Base-by-base conservation (phyloP, 2,797 vertebrate genomes). In the Hylomyscus alleni region DNA sequence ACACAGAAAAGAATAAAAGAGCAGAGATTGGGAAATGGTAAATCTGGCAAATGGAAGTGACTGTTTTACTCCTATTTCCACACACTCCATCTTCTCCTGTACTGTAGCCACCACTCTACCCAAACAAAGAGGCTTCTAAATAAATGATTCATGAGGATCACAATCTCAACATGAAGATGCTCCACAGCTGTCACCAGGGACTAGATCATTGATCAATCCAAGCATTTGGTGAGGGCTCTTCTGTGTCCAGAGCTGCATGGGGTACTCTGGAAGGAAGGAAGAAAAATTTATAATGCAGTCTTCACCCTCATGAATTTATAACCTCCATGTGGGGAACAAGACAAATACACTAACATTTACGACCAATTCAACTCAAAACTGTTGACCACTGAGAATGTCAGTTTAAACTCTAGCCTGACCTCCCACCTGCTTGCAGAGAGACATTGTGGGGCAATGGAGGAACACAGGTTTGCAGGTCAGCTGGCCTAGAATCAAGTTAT, bases 81-180 rank as follows among this genome's bases (percentile, higher is more conserved):
- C 11, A 73, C 17, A 19, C 20, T 77, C 14, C 7, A 10, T 85
- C 69, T 97, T 89, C 10, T 13, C 17, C 1, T 92, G 15, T 54
- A 4, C 84, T 94, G 34, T 77, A 81, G 65, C 75, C 77, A 67
- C 65, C 58, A 84, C 22, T 78, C 50, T 60, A 75, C 34, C 47
- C 44, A 92, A 89, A 85, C 44, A 92, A 89, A 85, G 2, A 94
- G 31, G 12, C 52, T 24, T 92, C 58, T 78, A 78, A 56, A 96
- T 93, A 77, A 97, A 96, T 95, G 62, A 94, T 95, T 92, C 87
- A 85, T 93, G 95, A 93, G 37, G 75, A 93, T 91, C 93, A 62
- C 34, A 95, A 78, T 47, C n/a, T 87, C 85, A 81, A 60, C 1
- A 24, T 65, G 87, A 78, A 92, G 86, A 96, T 73, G 34, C 76